A percentile compares a stretch with the other conserved stretches of the same genome.
phyloP scores from a whole-genome alignment of 2,888 invertebrate species.

The Drosophila greeni region DNA sequence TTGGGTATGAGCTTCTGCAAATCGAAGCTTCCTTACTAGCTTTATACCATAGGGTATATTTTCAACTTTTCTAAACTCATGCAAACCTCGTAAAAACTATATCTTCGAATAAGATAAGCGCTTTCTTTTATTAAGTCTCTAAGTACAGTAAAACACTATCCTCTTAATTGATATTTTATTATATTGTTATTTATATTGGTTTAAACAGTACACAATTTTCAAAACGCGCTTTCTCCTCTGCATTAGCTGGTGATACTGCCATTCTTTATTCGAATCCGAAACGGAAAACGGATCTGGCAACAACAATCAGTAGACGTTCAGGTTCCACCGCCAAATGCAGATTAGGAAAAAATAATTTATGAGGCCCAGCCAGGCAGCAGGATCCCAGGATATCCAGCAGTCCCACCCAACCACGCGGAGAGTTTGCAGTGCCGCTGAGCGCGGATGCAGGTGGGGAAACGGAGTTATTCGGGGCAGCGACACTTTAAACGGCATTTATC shows the following conservation, averaged over 20 bases:
- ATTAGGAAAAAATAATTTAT: slow-evolving; percentile 66
- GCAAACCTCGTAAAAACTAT: not conserved
- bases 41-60: no score
- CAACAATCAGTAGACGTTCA: slow-evolving; percentile 13
- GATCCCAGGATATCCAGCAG: slow-evolving; percentile 13
- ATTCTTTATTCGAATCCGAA: slow-evolving; percentile 1
- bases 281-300: slow-evolving; percentile 9
- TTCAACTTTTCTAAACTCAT: not conserved
- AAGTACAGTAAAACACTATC: not conserved
- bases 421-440: slow-evolving; percentile 22
- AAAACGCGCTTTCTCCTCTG: no score
- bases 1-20: not conserved
- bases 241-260: no score
- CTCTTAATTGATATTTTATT: not conserved
- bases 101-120: not conserved
- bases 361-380: slow-evolving; percentile 51
- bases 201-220: not conserved
- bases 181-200: not conserved
- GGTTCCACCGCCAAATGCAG: slow-evolving; percentile 56
- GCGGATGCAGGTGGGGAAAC: not conserved
- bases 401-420: slow-evolving; percentile 3
- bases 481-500: slow-evolving; percentile 54
- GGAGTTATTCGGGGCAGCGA: slow-evolving; percentile 13
- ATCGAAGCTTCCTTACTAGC: not conserved
- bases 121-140: not conserved